Percentiles rank a stretch among this genome's conserved stretches.
Conservation (phyloP, 1,140 invertebrate species). For the Drosophila nigrodunni region DNA sequence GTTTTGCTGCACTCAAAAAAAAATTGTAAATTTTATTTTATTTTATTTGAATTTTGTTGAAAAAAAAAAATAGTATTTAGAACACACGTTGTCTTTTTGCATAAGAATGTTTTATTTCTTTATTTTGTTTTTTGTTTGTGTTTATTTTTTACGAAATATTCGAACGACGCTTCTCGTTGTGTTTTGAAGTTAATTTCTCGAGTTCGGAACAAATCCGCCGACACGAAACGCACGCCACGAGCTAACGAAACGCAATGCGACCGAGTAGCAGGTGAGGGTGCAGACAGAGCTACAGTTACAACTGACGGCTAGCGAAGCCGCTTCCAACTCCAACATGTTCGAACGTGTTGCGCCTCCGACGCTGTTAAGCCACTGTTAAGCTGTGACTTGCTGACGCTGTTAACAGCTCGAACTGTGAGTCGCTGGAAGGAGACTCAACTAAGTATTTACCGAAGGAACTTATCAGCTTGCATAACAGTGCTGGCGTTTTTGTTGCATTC, state of each 20-base stretch:
- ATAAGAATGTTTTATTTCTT: slow-evolving; percentile 15
- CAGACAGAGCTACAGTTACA: slow-evolving; percentile 18
- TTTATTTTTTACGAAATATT: slow-evolving; percentile 21
- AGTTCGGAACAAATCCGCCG: slow-evolving; percentile 47
- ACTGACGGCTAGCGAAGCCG: background rate
- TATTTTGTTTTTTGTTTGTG: background rate
- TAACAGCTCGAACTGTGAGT: background rate
- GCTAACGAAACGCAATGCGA: slow-evolving; percentile 64
- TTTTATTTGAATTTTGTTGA: background rate
- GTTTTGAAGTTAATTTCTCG: slow-evolving; percentile 10
- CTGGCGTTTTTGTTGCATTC: no score
- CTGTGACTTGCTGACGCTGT: slow-evolving; percentile 4
- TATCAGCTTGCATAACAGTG: no score
- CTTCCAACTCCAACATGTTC: slow-evolving; percentile 50
- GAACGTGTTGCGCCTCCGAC: slow-evolving; percentile 30
- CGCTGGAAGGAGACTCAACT: slow-evolving; percentile 13
- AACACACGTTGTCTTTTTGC: slow-evolving; percentile 34
- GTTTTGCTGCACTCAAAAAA: slow-evolving; percentile 33
- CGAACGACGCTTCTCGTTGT: slow-evolving; percentile 12
- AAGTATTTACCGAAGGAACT: no score
- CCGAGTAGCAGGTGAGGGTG: slow-evolving; percentile 51
- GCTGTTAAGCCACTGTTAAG: slow-evolving; percentile 27
- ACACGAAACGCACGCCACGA: slow-evolving; percentile 65
- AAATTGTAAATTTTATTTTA: slow-evolving; percentile 20
- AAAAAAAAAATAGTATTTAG: slow-evolving; percentile 3